Base-by-base conservation (phyloP, 1,140 invertebrate species). In the Archegozetes longisetosus region DNA sequence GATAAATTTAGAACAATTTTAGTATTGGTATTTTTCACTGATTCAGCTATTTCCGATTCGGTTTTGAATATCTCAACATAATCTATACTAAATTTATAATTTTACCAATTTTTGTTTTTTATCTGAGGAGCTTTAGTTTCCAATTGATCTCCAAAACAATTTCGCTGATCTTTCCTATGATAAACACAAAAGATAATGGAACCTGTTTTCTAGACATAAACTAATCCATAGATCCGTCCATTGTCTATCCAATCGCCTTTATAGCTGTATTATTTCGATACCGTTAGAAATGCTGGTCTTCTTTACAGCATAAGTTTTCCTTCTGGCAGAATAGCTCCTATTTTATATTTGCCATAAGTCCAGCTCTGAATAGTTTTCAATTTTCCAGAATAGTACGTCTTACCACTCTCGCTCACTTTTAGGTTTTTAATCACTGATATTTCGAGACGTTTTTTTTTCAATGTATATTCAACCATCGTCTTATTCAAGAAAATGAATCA, bases 151-250 rank as follows among this genome's bases (percentile, higher is more conserved):
- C 55, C 55, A 14, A 50, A 13, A 48, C 48, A 57, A 14, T 29
- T 47, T 26, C 48, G 55, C 12, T 46, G 29, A 26, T 55, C 14
- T 13, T 12, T 4, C 55, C 40, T 57, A 6, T 50, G 24, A 28
- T 57, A 57, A 57, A 57, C 26, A 22, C 55, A 29, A 14, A 46
- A n/a, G 25, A 28, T 48, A 26, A 57, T 57, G 12, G 55, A 55
- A 2, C 2, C 2, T 25, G 49, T 14, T 22, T 57, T 14, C 48
- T 57, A 46, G 25, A 46, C 40, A 24, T 57, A 57, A 26, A 57
- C 55, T 2, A 57, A 23, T 3, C 55, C 55, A 57, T 57, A 47
- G 1, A 57, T 57, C 48, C 48, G 55, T 2, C 55, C 55, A 57
- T 57, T 57, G 2, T 49, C 3, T 9, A 57, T 12, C 55, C 55